These are phyloP conservation scores for Galeruca laticollis DNA, from an alignment of 2,888 invertebrate species.

Conservation along the genomic window DNA sequence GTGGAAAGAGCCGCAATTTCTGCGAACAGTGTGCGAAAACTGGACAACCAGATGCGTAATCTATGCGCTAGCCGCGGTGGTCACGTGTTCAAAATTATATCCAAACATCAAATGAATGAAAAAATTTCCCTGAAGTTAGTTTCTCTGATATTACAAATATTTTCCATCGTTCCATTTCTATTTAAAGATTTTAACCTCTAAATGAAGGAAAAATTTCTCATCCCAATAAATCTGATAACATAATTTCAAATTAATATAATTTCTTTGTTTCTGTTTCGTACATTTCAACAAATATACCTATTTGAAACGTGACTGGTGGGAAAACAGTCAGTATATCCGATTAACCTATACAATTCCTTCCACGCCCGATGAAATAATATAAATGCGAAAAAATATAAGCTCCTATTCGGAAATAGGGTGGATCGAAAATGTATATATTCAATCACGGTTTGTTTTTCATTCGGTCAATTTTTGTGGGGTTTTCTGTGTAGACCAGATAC, in stretches of 20 bases:
- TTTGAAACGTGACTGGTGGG: not conserved
- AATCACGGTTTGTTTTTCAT: constrained; percentile 54
- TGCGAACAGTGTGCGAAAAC: no score
- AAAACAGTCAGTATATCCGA: constrained; percentile 9
- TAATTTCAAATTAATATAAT: not conserved
- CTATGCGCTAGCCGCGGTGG: no score
- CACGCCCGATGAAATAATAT: constrained; percentile 14
- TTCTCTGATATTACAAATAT: no score
- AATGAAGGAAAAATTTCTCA: not conserved
- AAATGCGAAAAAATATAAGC: constrained; percentile 27
- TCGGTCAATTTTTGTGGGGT: constrained; percentile 45
- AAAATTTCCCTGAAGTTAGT: no score
- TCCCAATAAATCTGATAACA: not conserved
- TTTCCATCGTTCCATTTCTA: no score
- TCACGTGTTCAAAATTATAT: no score
- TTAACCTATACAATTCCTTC: constrained; percentile 12
- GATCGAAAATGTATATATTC: constrained; percentile 42
- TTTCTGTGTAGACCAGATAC: constrained; percentile 20
- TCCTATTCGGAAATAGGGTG: constrained; percentile 33
- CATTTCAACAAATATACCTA: not conserved
- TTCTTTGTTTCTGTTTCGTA: not conserved
- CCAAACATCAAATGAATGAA: no score
- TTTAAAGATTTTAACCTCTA: no score
- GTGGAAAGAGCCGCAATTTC: no score
- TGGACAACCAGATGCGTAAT: no score